Evolutionary conservation across 2,113 vertebrate genomes (phyloP).

Genomic region (Eclectus roratus): DNA sequence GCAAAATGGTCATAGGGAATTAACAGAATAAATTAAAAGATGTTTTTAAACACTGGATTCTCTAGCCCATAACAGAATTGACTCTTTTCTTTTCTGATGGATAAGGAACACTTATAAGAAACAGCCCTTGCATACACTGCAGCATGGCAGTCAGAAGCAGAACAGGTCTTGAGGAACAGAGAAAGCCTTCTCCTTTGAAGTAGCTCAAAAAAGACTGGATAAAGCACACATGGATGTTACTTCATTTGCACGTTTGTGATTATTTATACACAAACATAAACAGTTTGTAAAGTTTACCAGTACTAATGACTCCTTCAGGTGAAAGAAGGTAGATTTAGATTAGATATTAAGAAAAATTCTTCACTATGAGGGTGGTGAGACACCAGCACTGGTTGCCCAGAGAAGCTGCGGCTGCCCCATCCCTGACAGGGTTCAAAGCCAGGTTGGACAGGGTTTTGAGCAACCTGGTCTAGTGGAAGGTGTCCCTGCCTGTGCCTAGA

Average conservation of each 20-base stretch:
- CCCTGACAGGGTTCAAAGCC: not conserved
- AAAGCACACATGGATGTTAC: not conserved
- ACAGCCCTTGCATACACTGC: not conserved
- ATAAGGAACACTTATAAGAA: not conserved
- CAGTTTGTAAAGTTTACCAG: not conserved
- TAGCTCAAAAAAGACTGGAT: not conserved
- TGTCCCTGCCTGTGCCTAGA: not conserved
- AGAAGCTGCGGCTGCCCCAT: not conserved
- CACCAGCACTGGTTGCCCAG: not conserved
- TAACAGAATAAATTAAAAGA: not conserved
- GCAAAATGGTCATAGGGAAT: not conserved
- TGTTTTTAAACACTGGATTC: not conserved
- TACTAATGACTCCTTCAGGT: not conserved
- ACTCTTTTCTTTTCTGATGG: not conserved
- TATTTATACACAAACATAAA: not conserved
- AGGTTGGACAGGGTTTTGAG: not conserved
- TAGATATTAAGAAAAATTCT: not conserved
- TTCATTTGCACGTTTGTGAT: not conserved
- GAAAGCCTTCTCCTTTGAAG: not conserved
- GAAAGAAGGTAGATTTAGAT: not conserved
- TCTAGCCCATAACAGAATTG: not conserved
- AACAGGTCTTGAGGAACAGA: not conserved
- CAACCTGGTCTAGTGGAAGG: not conserved
- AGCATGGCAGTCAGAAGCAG: not conserved
- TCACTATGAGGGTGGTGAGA: not conserved